These are phyloP conservation scores for Probosciger aterrimus DNA, from an alignment of 2,113 vertebrate genomes.

Conservation along the genomic window DNA sequence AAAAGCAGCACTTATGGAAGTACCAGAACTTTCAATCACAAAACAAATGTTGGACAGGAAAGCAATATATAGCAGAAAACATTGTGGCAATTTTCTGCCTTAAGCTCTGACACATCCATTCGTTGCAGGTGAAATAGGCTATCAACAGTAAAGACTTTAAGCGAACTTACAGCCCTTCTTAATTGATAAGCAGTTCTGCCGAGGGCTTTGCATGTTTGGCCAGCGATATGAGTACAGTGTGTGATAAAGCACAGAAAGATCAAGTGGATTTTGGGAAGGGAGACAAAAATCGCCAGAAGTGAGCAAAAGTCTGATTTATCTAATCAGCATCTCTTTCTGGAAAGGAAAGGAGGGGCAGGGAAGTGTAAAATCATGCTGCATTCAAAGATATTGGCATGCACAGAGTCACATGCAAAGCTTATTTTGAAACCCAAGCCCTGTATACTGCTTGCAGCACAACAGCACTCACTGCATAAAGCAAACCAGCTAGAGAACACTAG, in stretches of 20 bases:
- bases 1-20: constrained; percentile 1
- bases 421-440: constrained; percentile 9
- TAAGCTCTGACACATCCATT: background rate
- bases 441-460: background rate
- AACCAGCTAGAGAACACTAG: background rate
- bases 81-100: background rate
- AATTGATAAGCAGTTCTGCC: background rate
- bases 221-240: background rate
- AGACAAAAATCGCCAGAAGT: background rate
- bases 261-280: fast-evolving
- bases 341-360: background rate
- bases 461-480: background rate
- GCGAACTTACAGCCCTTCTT: background rate
- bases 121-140: background rate
- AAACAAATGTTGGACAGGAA: background rate
- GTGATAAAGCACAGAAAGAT: background rate
- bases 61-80: background rate
- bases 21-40: constrained; percentile 15
- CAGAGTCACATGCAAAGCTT: constrained; percentile 12
- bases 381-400: background rate
- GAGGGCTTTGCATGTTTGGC: background rate
- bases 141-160: background rate
- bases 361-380: background rate
- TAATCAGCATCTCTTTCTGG: background rate
- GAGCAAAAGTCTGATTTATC: background rate